Conservation (phyloP, 2,113 vertebrate species). For the Vanacampus margaritifer region DNA sequence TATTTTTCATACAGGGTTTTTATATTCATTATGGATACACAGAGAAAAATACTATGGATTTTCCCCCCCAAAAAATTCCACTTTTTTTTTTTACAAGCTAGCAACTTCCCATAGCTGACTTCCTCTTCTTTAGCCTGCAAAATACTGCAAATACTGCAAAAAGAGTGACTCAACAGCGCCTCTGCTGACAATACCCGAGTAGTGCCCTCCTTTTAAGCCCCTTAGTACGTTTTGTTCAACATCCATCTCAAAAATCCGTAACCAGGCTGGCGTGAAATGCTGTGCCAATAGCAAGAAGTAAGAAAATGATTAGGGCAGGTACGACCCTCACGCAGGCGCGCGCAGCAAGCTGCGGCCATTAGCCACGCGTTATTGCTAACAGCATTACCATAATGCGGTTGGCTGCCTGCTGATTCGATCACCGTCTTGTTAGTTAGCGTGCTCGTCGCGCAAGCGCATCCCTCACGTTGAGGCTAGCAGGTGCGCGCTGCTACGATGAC, state of each 20-base stretch:
- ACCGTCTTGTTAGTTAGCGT: slow-evolving; percentile 68
- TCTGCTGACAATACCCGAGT: neutral
- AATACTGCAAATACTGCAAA: too few species aligned
- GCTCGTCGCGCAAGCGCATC: slow-evolving; percentile 65
- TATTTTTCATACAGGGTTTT: too few species aligned
- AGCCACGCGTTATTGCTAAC: slow-evolving; percentile 73
- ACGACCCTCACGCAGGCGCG: slow-evolving; percentile 36
- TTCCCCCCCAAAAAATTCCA: too few species aligned
- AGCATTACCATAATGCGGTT: slow-evolving; percentile 74
- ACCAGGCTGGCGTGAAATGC: neutral
- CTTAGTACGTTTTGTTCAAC: neutral
- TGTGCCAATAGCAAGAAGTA: neutral
- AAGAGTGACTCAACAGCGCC: neutral
- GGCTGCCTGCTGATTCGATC: slow-evolving; percentile 66
- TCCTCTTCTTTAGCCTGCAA: neutral
- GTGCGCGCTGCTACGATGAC: slow-evolving; percentile 38
- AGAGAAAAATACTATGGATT: too few species aligned
- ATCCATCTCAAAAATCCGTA: neutral
- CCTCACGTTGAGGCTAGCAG: slow-evolving; percentile 59
- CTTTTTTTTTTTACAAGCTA: too few species aligned
- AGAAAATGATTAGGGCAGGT: slow-evolving; percentile 27
- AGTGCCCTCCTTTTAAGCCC: neutral
- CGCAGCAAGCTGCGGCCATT: slow-evolving; percentile 63
- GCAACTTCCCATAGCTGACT: neutral
- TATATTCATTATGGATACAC: too few species aligned